Evolutionary conservation across 2,797 vertebrate species (phyloP).

Genomic region (Typhlichthys subterraneus): DNA sequence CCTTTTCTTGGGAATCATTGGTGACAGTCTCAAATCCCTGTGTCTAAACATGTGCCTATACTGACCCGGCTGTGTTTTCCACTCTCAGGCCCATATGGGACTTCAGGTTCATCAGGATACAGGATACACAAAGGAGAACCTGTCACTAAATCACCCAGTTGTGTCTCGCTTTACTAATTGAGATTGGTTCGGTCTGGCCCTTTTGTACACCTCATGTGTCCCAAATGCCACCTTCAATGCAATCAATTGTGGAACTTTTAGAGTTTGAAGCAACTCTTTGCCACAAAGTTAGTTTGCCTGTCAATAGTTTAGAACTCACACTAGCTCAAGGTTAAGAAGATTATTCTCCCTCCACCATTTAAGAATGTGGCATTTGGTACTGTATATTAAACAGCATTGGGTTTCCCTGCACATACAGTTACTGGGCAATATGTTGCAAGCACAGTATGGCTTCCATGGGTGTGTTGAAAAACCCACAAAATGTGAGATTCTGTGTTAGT

Average conservation of each 20-base stretch:
- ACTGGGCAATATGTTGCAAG: no score
- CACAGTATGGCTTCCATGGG: neutral
- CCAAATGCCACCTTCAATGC: conserved; percentile 9
- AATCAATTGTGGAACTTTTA: conserved; percentile 13
- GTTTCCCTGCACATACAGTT: neutral
- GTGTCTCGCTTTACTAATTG: neutral
- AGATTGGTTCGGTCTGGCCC: conserved; percentile 7
- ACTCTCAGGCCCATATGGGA: neutral
- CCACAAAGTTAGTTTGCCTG: conserved; percentile 12
- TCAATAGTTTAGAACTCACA: conserved; percentile 17
- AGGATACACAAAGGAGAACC: neutral
- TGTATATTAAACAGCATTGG: conserved; percentile 1
- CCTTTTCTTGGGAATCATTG: neutral
- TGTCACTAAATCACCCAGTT: conserved; percentile 5
- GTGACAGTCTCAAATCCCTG: neutral
- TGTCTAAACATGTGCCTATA: neutral
- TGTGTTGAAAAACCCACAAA: conserved; percentile 3
- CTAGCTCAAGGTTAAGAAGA: conserved; percentile 21
- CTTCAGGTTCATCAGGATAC: neutral
- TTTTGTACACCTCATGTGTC: neutral
- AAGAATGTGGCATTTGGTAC: neutral
- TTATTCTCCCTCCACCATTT: neutral
- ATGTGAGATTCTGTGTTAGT: no score
- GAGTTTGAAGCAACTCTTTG: conserved; percentile 10
- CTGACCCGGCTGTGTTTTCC: neutral